Evolutionary conservation across 1,140 invertebrate species (phyloP).

Genomic region (Cherax destructor): DNA sequence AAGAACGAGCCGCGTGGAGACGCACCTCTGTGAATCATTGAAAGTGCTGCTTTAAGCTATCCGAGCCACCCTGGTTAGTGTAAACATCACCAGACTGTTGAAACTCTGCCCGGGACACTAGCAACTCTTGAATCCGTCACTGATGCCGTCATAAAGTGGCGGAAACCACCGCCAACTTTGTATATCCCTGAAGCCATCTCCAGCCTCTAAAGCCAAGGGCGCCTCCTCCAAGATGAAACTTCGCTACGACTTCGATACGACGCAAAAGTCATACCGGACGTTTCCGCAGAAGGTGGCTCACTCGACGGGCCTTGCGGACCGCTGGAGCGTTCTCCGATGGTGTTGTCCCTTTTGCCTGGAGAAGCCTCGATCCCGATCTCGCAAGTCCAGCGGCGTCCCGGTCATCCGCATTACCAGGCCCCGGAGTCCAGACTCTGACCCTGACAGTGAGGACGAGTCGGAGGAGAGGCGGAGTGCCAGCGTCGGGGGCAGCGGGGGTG

Average conservation of each 20-base stretch:
- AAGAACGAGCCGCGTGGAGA: background rate
- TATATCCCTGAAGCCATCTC: too few relatives aligned
- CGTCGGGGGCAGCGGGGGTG: background rate
- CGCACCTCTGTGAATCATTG: background rate
- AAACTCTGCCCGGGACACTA: background rate
- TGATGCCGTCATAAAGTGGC: background rate
- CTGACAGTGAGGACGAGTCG: conserved; percentile 19
- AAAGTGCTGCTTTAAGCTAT: too few relatives aligned
- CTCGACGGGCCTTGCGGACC: conserved; percentile 50
- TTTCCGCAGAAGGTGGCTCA: conserved; percentile 63
- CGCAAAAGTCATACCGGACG: conserved; percentile 66
- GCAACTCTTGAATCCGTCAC: background rate
- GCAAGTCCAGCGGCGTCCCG: conserved; percentile 54
- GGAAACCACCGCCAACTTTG: background rate
- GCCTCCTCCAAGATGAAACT: conserved; percentile 46
- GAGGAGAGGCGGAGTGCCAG: conserved; percentile 19
- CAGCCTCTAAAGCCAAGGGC: background rate
- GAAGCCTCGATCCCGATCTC: conserved; percentile 35
- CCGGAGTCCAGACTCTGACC: conserved; percentile 52
- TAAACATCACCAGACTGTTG: background rate
- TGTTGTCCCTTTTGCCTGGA: conserved; percentile 63
- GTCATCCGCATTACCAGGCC: conserved; percentile 60
- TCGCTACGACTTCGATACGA: conserved; percentile 46
- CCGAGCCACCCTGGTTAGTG: too few relatives aligned
- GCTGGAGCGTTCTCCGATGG: conserved; percentile 48